Conservation (phyloP, 2,888 invertebrate species). For the Cephus rjabovi region DNA sequence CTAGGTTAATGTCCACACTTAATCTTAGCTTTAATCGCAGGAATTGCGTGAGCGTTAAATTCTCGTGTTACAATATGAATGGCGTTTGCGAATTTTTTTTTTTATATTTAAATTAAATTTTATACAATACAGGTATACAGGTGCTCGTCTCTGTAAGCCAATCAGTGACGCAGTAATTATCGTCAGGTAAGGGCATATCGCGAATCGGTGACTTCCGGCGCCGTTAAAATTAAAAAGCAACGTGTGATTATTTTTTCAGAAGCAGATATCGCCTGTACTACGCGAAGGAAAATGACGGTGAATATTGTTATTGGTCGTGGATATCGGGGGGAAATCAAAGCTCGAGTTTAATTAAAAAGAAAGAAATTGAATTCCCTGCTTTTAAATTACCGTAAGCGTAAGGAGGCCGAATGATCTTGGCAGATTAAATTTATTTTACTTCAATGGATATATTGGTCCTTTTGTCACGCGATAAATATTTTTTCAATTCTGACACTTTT, state of each 20-base stretch:
- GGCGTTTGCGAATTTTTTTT: too few species aligned
- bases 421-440: too few species aligned
- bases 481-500: background rate
- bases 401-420: too few species aligned
- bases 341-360: background rate
- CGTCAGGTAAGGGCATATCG: background rate
- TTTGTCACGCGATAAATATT: too few species aligned
- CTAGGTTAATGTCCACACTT: background rate
- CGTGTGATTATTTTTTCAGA: background rate
- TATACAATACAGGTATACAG: too few species aligned
- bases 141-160: background rate
- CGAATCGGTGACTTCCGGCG: background rate
- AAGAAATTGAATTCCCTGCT: background rate
- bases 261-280: too few species aligned
- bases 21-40: background rate
- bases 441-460: too few species aligned
- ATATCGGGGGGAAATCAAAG: background rate
- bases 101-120: too few species aligned
- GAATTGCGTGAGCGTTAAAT: background rate
- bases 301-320: too few species aligned
- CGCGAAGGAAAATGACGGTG: too few species aligned
- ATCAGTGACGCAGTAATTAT: background rate
- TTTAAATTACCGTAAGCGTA: too few species aligned
- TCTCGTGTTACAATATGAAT: background rate
- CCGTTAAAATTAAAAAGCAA: background rate